phyloP scores from a whole-genome alignment of 1,140 invertebrate species.

The Drosophila oshimai region DNA sequence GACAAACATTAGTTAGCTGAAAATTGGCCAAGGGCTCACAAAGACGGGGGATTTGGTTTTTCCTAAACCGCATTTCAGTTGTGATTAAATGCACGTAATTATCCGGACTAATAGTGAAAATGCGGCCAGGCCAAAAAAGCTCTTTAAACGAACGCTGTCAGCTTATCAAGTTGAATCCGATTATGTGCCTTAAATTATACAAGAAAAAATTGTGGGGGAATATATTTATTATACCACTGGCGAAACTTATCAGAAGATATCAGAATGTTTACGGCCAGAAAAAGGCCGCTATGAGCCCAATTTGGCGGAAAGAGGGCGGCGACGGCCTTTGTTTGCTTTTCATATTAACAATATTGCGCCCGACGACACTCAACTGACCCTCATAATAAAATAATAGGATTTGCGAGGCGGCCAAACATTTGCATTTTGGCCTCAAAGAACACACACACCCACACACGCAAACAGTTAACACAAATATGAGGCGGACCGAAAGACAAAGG shows the following conservation, averaged over 20 bases:
- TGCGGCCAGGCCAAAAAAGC: conserved; percentile 1
- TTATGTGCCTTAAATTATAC: conserved; percentile 23
- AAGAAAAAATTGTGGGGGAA: background rate
- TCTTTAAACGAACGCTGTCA: conserved; percentile 25
- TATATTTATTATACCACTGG: conserved; percentile 29
- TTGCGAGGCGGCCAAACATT: conserved; percentile 47
- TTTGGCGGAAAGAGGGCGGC: background rate
- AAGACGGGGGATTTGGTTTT: conserved; percentile 12
- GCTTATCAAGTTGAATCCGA: conserved; percentile 23
- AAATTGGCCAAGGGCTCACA: conserved; percentile 43
- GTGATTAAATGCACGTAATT: conserved; percentile 66
- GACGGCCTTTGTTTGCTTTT: conserved; percentile 40
- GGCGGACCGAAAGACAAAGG: conserved; percentile 39
- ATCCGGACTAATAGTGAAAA: conserved; percentile 42
- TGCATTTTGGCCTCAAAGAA: conserved; percentile 55
- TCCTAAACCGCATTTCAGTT: conserved; percentile 30
- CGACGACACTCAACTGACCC: conserved; percentile 48
- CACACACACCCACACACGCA: conserved; percentile 24
- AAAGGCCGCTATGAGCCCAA: background rate
- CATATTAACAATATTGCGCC: conserved; percentile 50
- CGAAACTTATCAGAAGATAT: conserved; percentile 40
- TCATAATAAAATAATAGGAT: conserved; percentile 61
- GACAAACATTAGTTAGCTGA: conserved; percentile 65
- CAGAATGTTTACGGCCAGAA: conserved; percentile 21
- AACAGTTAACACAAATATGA: conserved; percentile 46